Conservation (phyloP, 2,797 vertebrate genomes). For the Taenioides sp. region DNA sequence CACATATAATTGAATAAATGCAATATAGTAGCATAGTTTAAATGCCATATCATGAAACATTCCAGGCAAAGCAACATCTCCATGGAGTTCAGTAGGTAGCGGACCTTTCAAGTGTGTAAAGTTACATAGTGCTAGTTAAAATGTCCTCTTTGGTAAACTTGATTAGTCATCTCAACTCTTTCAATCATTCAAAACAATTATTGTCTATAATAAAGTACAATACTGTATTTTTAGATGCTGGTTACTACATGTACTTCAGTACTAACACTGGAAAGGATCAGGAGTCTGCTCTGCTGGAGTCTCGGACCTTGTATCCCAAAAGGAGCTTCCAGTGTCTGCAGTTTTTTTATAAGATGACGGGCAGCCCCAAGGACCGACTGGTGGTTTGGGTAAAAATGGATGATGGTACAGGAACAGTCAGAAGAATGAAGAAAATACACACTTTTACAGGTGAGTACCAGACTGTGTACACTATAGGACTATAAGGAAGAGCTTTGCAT, state of each 20-base stretch:
- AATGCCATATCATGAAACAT: not conserved
- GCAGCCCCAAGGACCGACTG: constrained; percentile 79
- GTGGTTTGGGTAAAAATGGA: constrained; percentile 85
- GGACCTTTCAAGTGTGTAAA: too few relatives aligned
- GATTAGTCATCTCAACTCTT: not conserved
- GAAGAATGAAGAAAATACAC: constrained; percentile 81
- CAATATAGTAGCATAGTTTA: too few relatives aligned
- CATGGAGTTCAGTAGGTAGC: too few relatives aligned
- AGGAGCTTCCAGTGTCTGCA: constrained; percentile 88
- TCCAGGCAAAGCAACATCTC: not conserved
- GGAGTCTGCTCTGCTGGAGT: constrained; percentile 84
- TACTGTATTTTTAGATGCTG: constrained; percentile 73
- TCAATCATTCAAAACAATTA: not conserved
- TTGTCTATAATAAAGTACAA: not conserved
- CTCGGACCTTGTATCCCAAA: constrained; percentile 87
- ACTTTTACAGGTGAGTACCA: constrained; percentile 81
- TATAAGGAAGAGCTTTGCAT: constrained; percentile 15
- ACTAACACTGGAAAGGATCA: constrained; percentile 66
- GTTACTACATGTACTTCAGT: constrained; percentile 85
- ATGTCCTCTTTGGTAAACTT: too few relatives aligned
- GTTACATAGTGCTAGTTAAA: too few relatives aligned
- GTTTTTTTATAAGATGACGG: constrained; percentile 91
- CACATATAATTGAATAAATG: too few relatives aligned
- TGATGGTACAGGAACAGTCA: constrained; percentile 81
- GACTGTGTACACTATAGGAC: not conserved